A percentile compares a stretch with the other conserved stretches of the same genome.
Evolutionary conservation across 2,888 invertebrate species (phyloP).

Genomic region (Cosmia pyralina): DNA sequence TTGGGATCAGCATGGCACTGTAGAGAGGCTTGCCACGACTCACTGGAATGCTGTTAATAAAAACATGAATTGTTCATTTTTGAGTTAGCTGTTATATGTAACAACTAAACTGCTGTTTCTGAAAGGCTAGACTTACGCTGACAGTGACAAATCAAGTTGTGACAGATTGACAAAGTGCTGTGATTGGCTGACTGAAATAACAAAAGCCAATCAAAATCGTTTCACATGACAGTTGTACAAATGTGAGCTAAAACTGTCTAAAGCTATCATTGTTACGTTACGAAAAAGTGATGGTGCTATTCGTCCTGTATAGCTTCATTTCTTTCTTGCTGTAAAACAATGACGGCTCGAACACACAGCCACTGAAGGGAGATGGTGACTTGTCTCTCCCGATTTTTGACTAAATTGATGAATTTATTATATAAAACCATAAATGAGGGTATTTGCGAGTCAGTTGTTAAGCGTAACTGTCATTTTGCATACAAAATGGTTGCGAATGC

Average conservation of each 20-base stretch:
- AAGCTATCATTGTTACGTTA: neutral
- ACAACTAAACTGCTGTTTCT: slow-evolving; percentile 1
- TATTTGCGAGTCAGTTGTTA: slow-evolving; percentile 8
- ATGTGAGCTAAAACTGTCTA: neutral
- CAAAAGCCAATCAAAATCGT: slow-evolving; percentile 3
- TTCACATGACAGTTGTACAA: slow-evolving; percentile 6
- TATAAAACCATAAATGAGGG: neutral
- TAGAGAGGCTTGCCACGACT: slow-evolving; percentile 71
- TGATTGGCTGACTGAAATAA: slow-evolving; percentile 9
- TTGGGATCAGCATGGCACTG: slow-evolving; percentile 61
- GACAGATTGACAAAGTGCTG: neutral
- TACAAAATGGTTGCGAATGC: neutral
- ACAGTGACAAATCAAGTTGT: slow-evolving; percentile 1
- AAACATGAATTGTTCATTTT: slow-evolving; percentile 64
- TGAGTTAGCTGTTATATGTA: slow-evolving; percentile 68
- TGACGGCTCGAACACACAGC: neutral
- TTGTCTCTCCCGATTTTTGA: neutral
- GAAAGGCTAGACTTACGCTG: neutral
- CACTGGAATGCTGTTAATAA: slow-evolving; percentile 74
- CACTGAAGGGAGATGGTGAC: neutral
- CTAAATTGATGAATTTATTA: no score
- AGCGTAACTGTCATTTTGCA: slow-evolving; percentile 4
- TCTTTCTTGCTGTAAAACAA: slow-evolving; percentile 3
- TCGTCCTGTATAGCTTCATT: slow-evolving; percentile 11
- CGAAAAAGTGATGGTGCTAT: slow-evolving; percentile 1